Evolutionary conservation across 2,888 invertebrate species (phyloP).

Genomic region (Oeneis ivallda): DNA sequence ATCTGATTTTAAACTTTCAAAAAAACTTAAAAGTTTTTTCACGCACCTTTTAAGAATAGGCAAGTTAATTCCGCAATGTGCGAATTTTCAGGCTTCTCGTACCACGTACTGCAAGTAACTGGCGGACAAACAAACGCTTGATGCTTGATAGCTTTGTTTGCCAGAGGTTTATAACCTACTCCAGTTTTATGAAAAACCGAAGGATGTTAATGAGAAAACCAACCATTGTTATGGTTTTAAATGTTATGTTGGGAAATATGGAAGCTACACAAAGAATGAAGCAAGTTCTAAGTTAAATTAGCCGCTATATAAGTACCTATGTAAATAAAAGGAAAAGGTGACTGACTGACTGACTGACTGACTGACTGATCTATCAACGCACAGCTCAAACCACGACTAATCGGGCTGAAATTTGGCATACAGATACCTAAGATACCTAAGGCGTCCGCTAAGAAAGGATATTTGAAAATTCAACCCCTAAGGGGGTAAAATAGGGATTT

Average conservation of each 20-base stretch:
- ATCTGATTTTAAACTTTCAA: neutral
- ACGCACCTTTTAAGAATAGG: neutral
- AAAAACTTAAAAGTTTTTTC: neutral
- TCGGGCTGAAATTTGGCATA: too few relatives aligned
- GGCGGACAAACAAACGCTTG: slow-evolving; percentile 43
- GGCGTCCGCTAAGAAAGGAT: too few relatives aligned
- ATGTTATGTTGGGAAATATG: slow-evolving; percentile 24
- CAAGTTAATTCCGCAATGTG: slow-evolving; percentile 2
- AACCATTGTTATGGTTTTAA: slow-evolving; percentile 46
- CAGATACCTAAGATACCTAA: too few relatives aligned
- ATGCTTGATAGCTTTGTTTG: slow-evolving; percentile 62
- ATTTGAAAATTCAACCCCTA: too few relatives aligned
- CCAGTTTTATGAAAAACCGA: slow-evolving; percentile 66
- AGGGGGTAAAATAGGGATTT: too few relatives aligned
- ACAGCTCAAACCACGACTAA: too few relatives aligned
- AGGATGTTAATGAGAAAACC: slow-evolving; percentile 53
- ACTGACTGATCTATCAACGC: too few relatives aligned
- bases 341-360: too few relatives aligned
- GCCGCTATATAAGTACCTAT: neutral
- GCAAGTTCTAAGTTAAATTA: neutral
- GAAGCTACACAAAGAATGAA: slow-evolving; percentile 11
- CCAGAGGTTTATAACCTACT: slow-evolving; percentile 59
- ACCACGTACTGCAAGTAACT: slow-evolving; percentile 53
- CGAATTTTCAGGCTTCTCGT: slow-evolving; percentile 58
- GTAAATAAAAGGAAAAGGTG: too few relatives aligned